Base-by-base conservation (phyloP, 2,888 invertebrate genomes). In the Diaprepes abbreviatus region DNA sequence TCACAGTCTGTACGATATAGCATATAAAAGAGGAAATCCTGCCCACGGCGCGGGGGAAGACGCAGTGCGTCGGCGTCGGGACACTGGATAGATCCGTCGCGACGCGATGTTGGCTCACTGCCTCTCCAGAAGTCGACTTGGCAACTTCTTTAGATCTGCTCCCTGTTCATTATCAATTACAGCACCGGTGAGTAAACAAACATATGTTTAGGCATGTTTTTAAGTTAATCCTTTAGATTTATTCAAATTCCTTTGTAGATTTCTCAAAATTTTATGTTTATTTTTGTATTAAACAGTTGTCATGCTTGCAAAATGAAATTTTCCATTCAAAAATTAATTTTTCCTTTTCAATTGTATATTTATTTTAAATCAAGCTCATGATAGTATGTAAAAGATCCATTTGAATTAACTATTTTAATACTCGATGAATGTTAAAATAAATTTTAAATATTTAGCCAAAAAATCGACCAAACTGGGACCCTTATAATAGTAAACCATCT, bases 1-100 rank as follows among this genome's bases (percentile, higher is more conserved):
- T 83, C 84, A 84, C 83, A 83, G 83, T 83, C 82, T 79, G 88
- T 87, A 87, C 86, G 85, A 85, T 87, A 87, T 87, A 87, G 87
- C 87, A 80, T 79, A 82, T 81, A 82, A 81, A 81, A 77, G 76
- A 78, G 80, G 79, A 83, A 83, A 83, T 83, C 84, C 84, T 82
- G 83, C 84, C 84, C 84, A 84, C 83, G 78, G 79, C 80, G 80
- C 80, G 79, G 79, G 81, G 81, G 81, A 80, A 80, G 80, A 62
- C 48, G 33, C 55, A 68, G 31, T 81, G 83, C 84, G 84, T 83
- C 85, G 84, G 84, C 84, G 84, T 83, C 83, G 81, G 77, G 74
- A 73, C 70, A 79, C 80, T 82, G 83, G 59, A 70, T 58, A 66
- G 66, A 52, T 48, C 52, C 73, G 73, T 70, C 73, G 58, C 70